A percentile compares a stretch with the other conserved stretches of the same genome.
phyloP scores from a whole-genome alignment of 2,113 vertebrate genomes.

The Motacilla alba region DNA sequence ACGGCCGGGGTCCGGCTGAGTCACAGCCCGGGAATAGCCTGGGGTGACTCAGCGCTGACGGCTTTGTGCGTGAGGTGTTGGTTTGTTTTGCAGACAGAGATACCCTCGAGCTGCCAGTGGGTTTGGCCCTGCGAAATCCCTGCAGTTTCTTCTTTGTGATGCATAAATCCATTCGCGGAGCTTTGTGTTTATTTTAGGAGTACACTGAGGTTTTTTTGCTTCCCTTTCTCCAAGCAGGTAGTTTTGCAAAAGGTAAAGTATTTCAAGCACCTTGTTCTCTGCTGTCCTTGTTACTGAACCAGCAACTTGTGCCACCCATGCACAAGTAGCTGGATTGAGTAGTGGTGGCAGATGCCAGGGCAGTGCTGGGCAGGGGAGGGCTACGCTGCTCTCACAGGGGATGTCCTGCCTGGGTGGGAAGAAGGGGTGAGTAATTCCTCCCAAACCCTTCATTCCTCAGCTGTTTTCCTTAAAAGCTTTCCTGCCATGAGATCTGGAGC shows the following conservation, averaged over 20 bases:
- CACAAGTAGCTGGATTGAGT: background rate
- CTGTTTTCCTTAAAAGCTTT: background rate
- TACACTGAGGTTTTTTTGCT: background rate
- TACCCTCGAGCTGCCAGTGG: background rate
- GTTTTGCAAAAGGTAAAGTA: background rate
- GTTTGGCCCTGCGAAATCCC: background rate
- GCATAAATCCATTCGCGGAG: background rate
- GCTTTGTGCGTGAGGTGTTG: fast-evolving
- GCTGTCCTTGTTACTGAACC: background rate
- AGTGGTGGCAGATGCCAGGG: background rate
- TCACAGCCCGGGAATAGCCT: background rate
- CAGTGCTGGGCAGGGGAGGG: background rate
- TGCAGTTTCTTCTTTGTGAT: background rate
- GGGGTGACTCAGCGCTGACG: background rate
- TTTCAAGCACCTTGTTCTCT: background rate
- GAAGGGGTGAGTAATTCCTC: background rate
- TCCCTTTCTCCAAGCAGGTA: background rate
- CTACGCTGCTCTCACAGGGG: fast-evolving
- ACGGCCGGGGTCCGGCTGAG: background rate
- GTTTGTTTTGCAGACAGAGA: background rate
- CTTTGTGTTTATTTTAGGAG: background rate
- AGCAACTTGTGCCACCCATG: fast-evolving
- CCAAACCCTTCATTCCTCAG: background rate
- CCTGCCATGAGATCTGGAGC: background rate
- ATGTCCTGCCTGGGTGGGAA: background rate